Evolutionary conservation across 2,797 vertebrate species (phyloP).

Genomic region (Gymnothorax javanicus): DNA sequence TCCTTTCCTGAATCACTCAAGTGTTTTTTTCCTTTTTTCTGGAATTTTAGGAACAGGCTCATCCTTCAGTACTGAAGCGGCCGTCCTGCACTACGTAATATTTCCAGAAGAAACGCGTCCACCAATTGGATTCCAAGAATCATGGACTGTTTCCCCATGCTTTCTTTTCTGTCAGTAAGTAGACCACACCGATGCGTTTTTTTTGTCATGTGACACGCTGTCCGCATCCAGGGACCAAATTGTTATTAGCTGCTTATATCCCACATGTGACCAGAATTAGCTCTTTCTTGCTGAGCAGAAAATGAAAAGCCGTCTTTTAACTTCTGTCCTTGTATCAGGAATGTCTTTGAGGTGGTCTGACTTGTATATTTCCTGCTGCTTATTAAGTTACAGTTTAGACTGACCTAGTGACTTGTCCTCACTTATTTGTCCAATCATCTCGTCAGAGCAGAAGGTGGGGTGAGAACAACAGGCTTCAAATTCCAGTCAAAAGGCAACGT

Average conservation of each 20-base stretch:
- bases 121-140: constrained; percentile 88
- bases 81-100: constrained; percentile 79
- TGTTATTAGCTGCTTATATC: not conserved
- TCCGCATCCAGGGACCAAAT: constrained; percentile 35
- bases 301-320: not conserved
- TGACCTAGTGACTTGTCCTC: constrained; percentile 59
- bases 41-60: constrained; percentile 82
- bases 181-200: constrained; percentile 59
- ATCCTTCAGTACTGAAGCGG: constrained; percentile 78
- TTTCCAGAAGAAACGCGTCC: constrained; percentile 85
- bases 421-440: constrained; percentile 70
- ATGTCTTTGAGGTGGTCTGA: constrained; percentile 53
- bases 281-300: constrained; percentile 25
- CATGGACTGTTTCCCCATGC: constrained; percentile 99
- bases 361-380: constrained; percentile 54
- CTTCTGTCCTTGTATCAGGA: constrained; percentile 36
- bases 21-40: constrained; percentile 5
- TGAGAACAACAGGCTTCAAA: constrained; percentile 49
- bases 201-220: constrained; percentile 54
- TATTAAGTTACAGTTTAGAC: constrained; percentile 67
- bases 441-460: constrained; percentile 43
- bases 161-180: constrained; percentile 98
- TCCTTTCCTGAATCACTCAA: constrained; percentile 40
- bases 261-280: constrained; percentile 31
- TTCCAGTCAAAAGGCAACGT: constrained; percentile 62